Evolutionary conservation across 2,888 invertebrate genomes (phyloP).

Genomic region (Torymus aiolomorphi): DNA sequence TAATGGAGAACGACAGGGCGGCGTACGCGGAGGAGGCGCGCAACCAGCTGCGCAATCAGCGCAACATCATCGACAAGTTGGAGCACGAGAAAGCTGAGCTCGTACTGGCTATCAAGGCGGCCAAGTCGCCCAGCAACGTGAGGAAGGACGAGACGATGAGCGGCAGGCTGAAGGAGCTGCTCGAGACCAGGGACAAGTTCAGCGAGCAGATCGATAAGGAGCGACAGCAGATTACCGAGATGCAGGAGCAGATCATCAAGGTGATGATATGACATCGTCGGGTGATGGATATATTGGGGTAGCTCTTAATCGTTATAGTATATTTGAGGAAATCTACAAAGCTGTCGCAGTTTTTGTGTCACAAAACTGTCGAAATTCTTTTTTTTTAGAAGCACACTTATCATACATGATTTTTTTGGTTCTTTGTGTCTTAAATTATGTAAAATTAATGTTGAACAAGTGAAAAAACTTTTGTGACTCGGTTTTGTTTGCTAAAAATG

Average conservation of each 20-base stretch:
- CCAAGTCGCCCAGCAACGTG: slow-evolving; percentile 79
- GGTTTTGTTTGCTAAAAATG: no score
- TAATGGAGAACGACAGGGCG: slow-evolving; percentile 88
- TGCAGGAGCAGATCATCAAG: slow-evolving; percentile 78
- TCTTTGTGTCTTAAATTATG: no score
- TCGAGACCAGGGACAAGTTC: slow-evolving; percentile 79
- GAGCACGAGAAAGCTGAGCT: slow-evolving; percentile 81
- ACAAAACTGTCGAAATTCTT: no score
- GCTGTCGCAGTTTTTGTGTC: no score
- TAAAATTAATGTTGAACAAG: no score
- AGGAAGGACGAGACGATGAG: slow-evolving; percentile 78
- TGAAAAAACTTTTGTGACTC: no score
- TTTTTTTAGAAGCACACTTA: no score
- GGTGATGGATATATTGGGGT: no score
- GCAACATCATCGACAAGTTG: slow-evolving; percentile 80
- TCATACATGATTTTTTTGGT: no score
- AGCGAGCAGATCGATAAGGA: slow-evolving; percentile 77
- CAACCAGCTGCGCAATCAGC: slow-evolving; percentile 81
- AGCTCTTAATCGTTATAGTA: no score
- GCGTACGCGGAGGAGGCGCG: slow-evolving; percentile 84
- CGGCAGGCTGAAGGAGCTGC: slow-evolving; percentile 77
- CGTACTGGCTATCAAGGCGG: slow-evolving; percentile 78
- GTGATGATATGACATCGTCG: slow-evolving; percentile 70
- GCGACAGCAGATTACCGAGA: slow-evolving; percentile 76
- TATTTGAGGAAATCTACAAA: no score